Evolutionary conservation across 2,888 invertebrate genomes (phyloP), one percentile per base, ranked within the genome.

Genomic region (Clusia tigrina): DNA sequence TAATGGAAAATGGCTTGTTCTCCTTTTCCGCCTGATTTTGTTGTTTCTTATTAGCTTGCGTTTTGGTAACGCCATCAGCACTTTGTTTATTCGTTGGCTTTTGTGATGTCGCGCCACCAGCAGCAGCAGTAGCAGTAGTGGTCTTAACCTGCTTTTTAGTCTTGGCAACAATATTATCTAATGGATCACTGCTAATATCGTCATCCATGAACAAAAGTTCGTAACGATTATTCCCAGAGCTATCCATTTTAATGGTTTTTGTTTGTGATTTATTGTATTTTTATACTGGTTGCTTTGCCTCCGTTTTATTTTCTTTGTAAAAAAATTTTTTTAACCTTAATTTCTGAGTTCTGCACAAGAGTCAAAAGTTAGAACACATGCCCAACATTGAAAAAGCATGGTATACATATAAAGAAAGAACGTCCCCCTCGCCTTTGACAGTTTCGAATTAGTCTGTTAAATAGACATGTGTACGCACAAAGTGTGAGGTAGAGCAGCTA

Each of bases 181-280:
- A 81, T 78, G 83, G 81, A 78, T 82, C 82, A 74, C 79, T 78
- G 73, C 80, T 76, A 18, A 60, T 63, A 77, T 83, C 83, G 72
- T 83, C 83, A 78, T 83, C 83, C 81, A 83, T 82, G 80, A 80
- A 83, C 79, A 83, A 81, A 70, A 83, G 80, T 76, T 83, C 83
- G 78, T 83, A 83, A 74, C 83, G 83, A 80, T 83, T 83, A 72
- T 81, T 82, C 71, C 82, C 83, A 75, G 81, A 74, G 73, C 79
- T 80, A 75, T 83, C 83, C 83, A 83, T 83, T 66, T 69, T 78
- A 73, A 62, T 67, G 63, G 54, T 58, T 58, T 59, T 57, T 55
- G 63, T 64, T 63, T 67, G 55, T 63, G n/a, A 51, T 62, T 64
- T 42, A 2, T 61, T 58, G 58, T 63, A 22, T 54, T 59, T 56